Evolutionary conservation across 2,888 invertebrate species (phyloP).

Genomic region (Spicauda simplicius): DNA sequence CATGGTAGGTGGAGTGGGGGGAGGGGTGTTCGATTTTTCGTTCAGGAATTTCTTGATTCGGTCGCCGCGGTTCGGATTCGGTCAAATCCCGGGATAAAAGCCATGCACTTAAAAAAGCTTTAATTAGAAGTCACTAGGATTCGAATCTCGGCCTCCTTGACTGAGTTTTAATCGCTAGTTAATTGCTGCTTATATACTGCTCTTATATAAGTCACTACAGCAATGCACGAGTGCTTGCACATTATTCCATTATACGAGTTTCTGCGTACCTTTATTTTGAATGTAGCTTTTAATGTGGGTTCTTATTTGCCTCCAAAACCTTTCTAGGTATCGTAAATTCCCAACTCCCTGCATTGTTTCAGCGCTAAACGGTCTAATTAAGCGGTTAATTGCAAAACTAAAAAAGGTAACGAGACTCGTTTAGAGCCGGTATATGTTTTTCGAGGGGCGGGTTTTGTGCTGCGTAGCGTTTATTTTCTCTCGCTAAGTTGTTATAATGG

Average conservation of each 20-base stretch:
- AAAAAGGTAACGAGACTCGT: constrained; percentile 9
- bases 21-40: too few relatives aligned
- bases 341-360: constrained; percentile 7
- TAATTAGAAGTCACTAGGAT: too few relatives aligned
- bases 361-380: constrained; percentile 23
- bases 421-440: neutral
- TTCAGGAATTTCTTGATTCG: too few relatives aligned
- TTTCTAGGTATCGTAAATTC: constrained; percentile 3
- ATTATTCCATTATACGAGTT: neutral
- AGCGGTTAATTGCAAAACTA: constrained; percentile 21
- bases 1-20: too few relatives aligned
- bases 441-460: neutral
- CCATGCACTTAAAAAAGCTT: too few relatives aligned
- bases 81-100: too few relatives aligned
- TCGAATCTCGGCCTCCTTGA: too few relatives aligned
- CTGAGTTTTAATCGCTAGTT: too few relatives aligned
- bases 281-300: neutral
- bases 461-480: constrained; percentile 6
- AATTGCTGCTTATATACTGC: too few relatives aligned
- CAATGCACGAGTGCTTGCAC: too few relatives aligned
- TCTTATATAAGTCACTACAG: too few relatives aligned
- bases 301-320: neutral
- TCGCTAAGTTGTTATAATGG: neutral
- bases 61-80: too few relatives aligned
- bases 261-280: neutral